Conservation (phyloP, 1,140 invertebrate species). For the Neotoxoptera formosana region DNA sequence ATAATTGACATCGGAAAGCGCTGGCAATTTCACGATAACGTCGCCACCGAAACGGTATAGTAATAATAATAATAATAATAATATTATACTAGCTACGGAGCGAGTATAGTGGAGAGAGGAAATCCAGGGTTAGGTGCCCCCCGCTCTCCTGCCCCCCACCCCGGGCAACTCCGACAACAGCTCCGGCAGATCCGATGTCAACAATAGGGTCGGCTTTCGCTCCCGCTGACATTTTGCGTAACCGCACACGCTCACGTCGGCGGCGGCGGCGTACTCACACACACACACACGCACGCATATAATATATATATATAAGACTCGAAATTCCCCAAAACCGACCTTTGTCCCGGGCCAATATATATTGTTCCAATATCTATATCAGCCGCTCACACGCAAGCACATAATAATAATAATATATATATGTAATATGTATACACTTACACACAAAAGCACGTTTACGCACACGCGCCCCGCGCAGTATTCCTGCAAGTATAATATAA, state of each 20-base stretch:
- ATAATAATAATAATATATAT: background rate
- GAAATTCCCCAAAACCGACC: constrained; percentile 4
- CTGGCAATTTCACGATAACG: constrained; percentile 1
- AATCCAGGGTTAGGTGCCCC: background rate
- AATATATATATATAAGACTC: background rate
- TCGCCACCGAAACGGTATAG: background rate
- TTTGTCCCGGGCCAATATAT: background rate
- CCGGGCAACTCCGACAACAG: background rate
- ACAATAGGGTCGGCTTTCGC: background rate
- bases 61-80: background rate
- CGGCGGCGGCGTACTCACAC: background rate
- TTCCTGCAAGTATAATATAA: background rate
- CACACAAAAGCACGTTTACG: background rate
- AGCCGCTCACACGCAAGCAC: background rate
- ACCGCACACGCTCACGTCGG: background rate
- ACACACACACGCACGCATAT: background rate
- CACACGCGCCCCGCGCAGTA: background rate
- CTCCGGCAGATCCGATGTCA: constrained; percentile 9
- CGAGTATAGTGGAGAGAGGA: background rate
- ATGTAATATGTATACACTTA: background rate
- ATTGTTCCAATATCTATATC: constrained; percentile 24
- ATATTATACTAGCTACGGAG: background rate
- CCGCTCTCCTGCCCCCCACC: background rate
- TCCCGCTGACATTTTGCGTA: constrained; percentile 27
- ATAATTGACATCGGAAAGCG: constrained; percentile 14